These are phyloP conservation scores for Archips xylosteana DNA, from an alignment of 2,888 invertebrate genomes.

Conservation along the genomic window DNA sequence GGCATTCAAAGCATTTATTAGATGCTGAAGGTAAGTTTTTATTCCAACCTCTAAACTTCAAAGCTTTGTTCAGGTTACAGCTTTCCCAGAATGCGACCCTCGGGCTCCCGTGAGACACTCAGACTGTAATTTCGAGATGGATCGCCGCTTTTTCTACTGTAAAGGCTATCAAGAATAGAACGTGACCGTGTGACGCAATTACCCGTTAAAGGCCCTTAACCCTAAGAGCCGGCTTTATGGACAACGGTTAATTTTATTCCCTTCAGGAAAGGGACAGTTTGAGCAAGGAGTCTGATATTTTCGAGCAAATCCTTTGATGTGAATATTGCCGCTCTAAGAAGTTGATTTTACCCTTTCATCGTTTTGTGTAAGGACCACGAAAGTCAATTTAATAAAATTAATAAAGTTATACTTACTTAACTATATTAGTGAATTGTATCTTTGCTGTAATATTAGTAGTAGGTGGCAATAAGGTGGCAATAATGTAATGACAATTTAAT, in stretches of 20 bases:
- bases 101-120: slow-evolving; percentile 46
- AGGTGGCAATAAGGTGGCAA: too few relatives aligned
- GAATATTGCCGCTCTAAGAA: not conserved
- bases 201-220: slow-evolving; percentile 44
- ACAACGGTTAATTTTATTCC: slow-evolving; percentile 19
- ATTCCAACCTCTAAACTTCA: slow-evolving; percentile 11
- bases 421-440: too few relatives aligned
- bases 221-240: slow-evolving; percentile 32
- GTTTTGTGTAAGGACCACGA: not conserved
- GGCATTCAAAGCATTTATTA: not conserved
- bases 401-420: too few relatives aligned
- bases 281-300: not conserved
- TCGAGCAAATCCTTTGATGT: not conserved
- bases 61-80: slow-evolving; percentile 37
- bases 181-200: slow-evolving; percentile 45
- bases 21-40: not conserved
- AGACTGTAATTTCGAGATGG: slow-evolving; percentile 52
- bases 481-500: too few relatives aligned
- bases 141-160: slow-evolving; percentile 48
- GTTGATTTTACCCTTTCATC: not conserved
- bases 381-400: not conserved
- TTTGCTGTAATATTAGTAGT: too few relatives aligned
- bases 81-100: slow-evolving; percentile 41
- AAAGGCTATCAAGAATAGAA: slow-evolving; percentile 43
- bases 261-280: slow-evolving; percentile 3